These are phyloP conservation scores for Dusona sp. DNA, from an alignment of 2,888 invertebrate species.

Conservation along the genomic window DNA sequence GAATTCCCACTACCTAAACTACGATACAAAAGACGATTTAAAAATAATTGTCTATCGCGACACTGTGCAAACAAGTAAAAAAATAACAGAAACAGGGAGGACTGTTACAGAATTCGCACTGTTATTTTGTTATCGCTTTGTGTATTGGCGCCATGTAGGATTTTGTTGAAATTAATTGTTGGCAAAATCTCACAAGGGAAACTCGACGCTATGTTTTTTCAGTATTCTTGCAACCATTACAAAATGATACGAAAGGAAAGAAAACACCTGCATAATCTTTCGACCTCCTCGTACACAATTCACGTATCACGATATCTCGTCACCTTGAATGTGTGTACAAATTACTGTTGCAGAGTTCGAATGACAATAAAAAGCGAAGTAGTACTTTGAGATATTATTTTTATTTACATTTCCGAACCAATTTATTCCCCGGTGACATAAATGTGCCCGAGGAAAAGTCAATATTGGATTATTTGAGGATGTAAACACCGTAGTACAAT, in stretches of 20 bases:
- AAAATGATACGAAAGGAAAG: constrained; percentile 13
- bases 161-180: background rate
- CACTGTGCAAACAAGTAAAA: background rate
- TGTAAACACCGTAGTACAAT: background rate
- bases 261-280: constrained; percentile 48
- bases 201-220: constrained; percentile 12
- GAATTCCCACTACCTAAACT: background rate
- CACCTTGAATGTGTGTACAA: constrained; percentile 31
- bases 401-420: background rate
- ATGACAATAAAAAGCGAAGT: background rate
- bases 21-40: background rate
- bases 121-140: background rate
- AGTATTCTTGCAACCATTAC: constrained; percentile 2
- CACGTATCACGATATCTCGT: constrained; percentile 52
- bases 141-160: background rate
- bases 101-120: background rate
- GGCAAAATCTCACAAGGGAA: background rate
- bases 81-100: background rate
- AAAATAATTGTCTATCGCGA: background rate
- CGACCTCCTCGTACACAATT: constrained; percentile 53
- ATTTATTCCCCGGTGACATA: constrained; percentile 4
- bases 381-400: background rate
- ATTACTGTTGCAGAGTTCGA: constrained; percentile 18
- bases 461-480: background rate
- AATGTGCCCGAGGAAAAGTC: background rate